phyloP scores from a whole-genome alignment of 2,888 invertebrate genomes.

The Sinodicranocentrus sp. region DNA sequence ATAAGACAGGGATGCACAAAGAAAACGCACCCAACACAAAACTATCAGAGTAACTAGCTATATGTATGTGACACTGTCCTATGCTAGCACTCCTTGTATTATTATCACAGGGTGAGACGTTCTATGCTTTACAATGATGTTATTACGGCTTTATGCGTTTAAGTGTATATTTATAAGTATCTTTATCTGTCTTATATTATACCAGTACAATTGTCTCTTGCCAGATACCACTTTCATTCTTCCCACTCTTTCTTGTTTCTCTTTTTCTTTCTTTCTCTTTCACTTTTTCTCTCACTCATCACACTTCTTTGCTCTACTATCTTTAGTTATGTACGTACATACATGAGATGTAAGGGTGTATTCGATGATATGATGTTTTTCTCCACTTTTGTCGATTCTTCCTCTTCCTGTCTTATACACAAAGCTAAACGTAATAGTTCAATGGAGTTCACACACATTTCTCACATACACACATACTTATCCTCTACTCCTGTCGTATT shows the following conservation, averaged over 20 bases:
- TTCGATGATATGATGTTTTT: neutral
- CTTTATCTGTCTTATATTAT: slow-evolving; percentile 51
- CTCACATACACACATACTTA: slow-evolving; percentile 31
- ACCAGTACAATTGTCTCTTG: slow-evolving; percentile 53
- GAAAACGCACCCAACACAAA: neutral
- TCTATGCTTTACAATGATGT: slow-evolving; percentile 21
- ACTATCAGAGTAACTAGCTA: slow-evolving; percentile 2
- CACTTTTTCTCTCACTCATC: slow-evolving; percentile 50
- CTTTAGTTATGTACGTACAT: neutral
- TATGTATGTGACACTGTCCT: no score
- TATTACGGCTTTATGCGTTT: slow-evolving; percentile 15
- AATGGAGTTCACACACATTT: neutral
- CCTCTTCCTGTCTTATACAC: neutral
- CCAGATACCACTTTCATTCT: slow-evolving; percentile 24
- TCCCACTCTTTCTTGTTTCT: slow-evolving; percentile 20
- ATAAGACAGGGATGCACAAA: neutral
- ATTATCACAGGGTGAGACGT: slow-evolving; percentile 23
- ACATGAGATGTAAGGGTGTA: no score
- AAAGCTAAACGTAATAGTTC: neutral
- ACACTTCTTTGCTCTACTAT: slow-evolving; percentile 38
- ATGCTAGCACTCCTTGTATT: slow-evolving; percentile 30
- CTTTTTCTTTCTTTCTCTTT: slow-evolving; percentile 42
- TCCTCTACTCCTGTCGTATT: slow-evolving; percentile 44
- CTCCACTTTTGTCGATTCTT: neutral
- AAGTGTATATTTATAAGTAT: neutral